Conservation (phyloP, 2,113 vertebrate genomes). For the Anolis sagrei region DNA sequence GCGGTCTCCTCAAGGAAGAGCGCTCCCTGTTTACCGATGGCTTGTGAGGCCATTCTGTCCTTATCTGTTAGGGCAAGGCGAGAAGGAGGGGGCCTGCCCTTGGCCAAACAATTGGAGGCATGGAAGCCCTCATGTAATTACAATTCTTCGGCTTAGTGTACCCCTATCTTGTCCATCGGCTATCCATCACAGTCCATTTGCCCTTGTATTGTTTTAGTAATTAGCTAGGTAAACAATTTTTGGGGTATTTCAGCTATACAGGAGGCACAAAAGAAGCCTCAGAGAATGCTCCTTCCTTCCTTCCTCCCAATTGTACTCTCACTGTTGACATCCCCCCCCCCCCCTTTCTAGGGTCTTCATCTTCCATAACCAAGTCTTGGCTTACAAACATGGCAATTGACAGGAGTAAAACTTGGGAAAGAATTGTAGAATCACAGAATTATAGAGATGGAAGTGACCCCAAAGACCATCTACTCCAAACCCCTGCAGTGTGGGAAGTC, state of each 20-base stretch:
- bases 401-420: too few species aligned
- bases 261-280: slow-evolving; percentile 48
- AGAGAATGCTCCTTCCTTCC: slow-evolving; percentile 44
- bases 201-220: slow-evolving; percentile 79
- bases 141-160: slow-evolving; percentile 72
- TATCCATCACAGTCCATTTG: slow-evolving; percentile 83
- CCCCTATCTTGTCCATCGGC: slow-evolving; percentile 80
- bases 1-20: slow-evolving; percentile 35
- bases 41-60: slow-evolving; percentile 54
- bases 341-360: too few species aligned
- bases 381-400: too few species aligned
- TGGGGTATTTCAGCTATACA: slow-evolving; percentile 46
- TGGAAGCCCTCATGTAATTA: slow-evolving; percentile 57
- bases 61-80: slow-evolving; percentile 71
- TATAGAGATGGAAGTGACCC: too few species aligned
- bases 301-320: too few species aligned
- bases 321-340: too few species aligned
- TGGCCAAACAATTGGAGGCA: slow-evolving; percentile 63
- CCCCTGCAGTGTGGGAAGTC: too few species aligned
- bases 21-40: slow-evolving; percentile 52
- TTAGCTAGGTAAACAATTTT: slow-evolving; percentile 78
- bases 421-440: too few species aligned
- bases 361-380: too few species aligned
- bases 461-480: too few species aligned
- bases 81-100: slow-evolving; percentile 61